phyloP scores from a whole-genome alignment of 2,888 invertebrate species.

The Ichneumoninae sp. region DNA sequence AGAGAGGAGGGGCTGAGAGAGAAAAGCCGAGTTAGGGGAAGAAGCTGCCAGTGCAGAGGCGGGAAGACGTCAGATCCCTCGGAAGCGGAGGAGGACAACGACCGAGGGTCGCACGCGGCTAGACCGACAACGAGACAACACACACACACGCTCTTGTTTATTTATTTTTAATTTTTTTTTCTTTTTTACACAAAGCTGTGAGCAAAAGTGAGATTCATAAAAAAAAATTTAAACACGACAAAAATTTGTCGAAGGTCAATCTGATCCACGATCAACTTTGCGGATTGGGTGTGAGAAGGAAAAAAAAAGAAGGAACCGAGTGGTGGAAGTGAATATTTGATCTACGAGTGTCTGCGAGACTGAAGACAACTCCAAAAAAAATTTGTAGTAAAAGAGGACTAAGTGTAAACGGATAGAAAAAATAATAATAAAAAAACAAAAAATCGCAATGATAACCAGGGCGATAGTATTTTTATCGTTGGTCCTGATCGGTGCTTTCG shows the following conservation, averaged over 20 bases:
- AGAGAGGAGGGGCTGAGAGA: conserved; percentile 58
- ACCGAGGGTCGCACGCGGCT: conserved; percentile 55
- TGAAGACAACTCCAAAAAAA: background rate
- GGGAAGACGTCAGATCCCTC: conserved; percentile 67
- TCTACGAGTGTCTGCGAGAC: background rate
- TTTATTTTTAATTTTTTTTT: background rate
- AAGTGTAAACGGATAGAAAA: conserved; percentile 2
- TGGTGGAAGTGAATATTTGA: conserved; percentile 20
- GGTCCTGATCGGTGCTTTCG: conserved; percentile 80
- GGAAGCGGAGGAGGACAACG: conserved; percentile 68
- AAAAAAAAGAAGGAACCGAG: background rate
- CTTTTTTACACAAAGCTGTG: background rate
- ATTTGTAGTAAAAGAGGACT: background rate
- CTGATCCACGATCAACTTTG: background rate
- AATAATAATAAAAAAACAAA: background rate
- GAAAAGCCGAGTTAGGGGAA: conserved; percentile 67
- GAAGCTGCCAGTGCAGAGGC: conserved; percentile 66
- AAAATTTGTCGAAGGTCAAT: background rate
- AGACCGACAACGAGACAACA: conserved; percentile 29
- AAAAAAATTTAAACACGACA: background rate
- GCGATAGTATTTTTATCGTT: conserved; percentile 77
- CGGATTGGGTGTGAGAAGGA: background rate
- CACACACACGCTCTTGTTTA: background rate
- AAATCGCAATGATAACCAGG: conserved; percentile 79
- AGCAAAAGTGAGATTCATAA: background rate